Conservation (phyloP, 2,113 vertebrate genomes). For the Nettapus auritus region DNA sequence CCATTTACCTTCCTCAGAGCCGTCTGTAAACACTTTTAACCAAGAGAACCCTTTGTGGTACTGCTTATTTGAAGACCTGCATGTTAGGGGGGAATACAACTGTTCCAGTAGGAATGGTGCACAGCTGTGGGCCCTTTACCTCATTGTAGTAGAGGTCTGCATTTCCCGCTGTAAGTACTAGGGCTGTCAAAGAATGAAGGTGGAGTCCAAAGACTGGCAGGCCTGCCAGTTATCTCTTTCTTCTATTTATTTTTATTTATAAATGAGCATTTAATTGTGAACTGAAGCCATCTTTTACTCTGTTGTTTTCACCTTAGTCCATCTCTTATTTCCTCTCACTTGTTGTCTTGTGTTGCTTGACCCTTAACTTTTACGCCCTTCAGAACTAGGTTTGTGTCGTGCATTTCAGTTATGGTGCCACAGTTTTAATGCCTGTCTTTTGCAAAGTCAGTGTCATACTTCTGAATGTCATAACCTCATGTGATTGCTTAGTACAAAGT, state of each 20-base stretch:
- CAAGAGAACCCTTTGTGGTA: neutral
- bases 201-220: neutral
- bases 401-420: neutral
- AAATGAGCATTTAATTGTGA: neutral
- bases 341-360: neutral
- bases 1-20: neutral
- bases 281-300: neutral
- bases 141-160: accelerated
- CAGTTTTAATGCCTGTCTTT: neutral
- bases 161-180: neutral
- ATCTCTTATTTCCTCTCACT: neutral
- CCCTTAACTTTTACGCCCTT: neutral
- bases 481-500: neutral
- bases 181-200: neutral
- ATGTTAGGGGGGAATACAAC: neutral
- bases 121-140: neutral
- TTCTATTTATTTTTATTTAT: neutral
- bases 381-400: neutral
- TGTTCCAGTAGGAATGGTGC: neutral
- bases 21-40: neutral
- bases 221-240: neutral
- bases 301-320: neutral
- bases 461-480: neutral
- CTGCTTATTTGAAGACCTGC: neutral
- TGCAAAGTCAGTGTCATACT: neutral